Percentiles rank a stretch among this genome's conserved stretches.
Evolutionary conservation across 1,140 invertebrate species (phyloP).

Genomic region (Megalonaias nervosa): DNA sequence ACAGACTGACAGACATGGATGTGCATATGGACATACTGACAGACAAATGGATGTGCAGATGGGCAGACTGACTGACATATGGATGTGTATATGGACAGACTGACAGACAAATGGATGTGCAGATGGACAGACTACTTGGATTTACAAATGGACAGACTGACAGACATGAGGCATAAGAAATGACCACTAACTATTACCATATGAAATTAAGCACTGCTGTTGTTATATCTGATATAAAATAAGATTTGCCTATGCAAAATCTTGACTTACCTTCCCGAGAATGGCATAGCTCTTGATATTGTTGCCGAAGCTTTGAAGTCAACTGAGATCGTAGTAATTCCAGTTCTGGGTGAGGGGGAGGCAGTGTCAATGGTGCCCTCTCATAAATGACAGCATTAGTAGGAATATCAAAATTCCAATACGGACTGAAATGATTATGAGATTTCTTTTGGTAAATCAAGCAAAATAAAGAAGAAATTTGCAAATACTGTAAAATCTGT

Average conservation of each 20-base stretch:
- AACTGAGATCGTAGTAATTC: slow-evolving; percentile 87
- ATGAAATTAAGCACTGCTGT: not conserved
- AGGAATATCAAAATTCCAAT: slow-evolving; percentile 95
- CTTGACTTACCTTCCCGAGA: slow-evolving; percentile 82
- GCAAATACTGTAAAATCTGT: too few species aligned
- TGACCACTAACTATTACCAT: too few species aligned
- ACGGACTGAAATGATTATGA: slow-evolving; percentile 77
- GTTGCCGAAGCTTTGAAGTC: slow-evolving; percentile 86
- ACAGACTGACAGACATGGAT: too few species aligned
- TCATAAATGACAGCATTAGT: slow-evolving; percentile 97
- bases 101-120: too few species aligned
- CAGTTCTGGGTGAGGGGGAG: slow-evolving; percentile 94
- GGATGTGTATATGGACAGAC: too few species aligned
- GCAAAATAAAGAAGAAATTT: slow-evolving; percentile 6
- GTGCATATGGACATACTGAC: too few species aligned
- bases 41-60: too few species aligned
- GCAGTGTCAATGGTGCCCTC: slow-evolving; percentile 81
- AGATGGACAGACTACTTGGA: too few species aligned
- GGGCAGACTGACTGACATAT: too few species aligned
- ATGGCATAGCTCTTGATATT: slow-evolving; percentile 95
- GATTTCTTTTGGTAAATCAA: too few species aligned
- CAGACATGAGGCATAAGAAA: too few species aligned
- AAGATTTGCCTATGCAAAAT: not conserved
- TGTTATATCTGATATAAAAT: not conserved
- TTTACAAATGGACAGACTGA: too few species aligned